A percentile compares a stretch with the other conserved stretches of the same genome.
Evolutionary conservation across 37 sponge, comb jelly and placozoan species (phyloP).

Genomic region (Ephydatia muelleri): DNA sequence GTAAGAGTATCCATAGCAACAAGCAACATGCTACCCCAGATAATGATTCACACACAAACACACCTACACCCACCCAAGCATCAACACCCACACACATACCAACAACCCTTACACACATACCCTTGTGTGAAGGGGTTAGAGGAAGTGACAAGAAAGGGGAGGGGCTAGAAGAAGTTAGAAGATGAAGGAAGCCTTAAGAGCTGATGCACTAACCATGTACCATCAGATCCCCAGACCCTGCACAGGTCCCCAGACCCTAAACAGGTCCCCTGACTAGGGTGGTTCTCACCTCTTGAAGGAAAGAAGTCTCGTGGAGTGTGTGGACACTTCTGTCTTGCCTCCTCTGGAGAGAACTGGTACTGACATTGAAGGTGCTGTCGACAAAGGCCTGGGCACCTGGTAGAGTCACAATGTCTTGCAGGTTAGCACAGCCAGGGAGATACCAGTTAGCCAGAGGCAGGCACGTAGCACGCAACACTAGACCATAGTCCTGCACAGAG

Average conservation of each 20-base stretch:
- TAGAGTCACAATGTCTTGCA: background rate
- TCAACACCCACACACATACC: too few relatives aligned
- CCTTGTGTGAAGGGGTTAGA: too few relatives aligned
- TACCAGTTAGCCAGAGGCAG: background rate
- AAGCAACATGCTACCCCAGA: too few relatives aligned
- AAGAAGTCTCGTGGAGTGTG: background rate
- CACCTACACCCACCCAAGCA: too few relatives aligned
- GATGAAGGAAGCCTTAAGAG: too few relatives aligned
- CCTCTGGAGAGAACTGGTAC: background rate
- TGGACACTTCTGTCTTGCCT: background rate
- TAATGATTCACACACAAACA: too few relatives aligned
- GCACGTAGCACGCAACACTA: background rate
- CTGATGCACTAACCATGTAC: too few relatives aligned
- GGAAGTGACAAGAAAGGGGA: too few relatives aligned
- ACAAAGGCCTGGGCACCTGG: background rate
- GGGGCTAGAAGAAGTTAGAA: too few relatives aligned
- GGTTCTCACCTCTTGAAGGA: background rate
- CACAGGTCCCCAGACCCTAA: background rate
- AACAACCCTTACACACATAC: too few relatives aligned
- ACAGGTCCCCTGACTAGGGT: background rate
- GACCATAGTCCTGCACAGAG: background rate
- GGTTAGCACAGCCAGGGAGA: background rate
- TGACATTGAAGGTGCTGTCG: background rate
- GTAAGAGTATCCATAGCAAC: too few relatives aligned
- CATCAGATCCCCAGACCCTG: background rate